A percentile compares a stretch with the other conserved stretches of the same genome.
These are phyloP conservation scores for Clitarchus hookeri DNA, from an alignment of 2,888 invertebrate genomes.

Conservation along the genomic window DNA sequence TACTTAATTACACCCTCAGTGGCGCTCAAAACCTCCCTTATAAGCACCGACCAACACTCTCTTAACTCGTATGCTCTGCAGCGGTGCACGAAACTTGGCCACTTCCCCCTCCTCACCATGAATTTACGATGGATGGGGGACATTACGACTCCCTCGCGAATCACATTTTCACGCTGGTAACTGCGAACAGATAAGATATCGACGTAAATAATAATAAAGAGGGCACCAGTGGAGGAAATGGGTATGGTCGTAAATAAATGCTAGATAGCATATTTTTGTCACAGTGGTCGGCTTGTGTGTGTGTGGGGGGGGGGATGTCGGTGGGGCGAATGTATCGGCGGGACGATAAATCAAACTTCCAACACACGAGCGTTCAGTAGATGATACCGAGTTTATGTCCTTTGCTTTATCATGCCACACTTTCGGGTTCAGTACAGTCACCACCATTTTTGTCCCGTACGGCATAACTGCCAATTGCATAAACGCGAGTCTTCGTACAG, in stretches of 20 bases:
- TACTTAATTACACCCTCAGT: no score
- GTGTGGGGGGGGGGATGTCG: not conserved
- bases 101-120: not conserved
- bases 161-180: not conserved
- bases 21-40: no score
- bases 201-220: not conserved
- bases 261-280: not conserved
- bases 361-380: not conserved
- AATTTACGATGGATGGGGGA: not conserved
- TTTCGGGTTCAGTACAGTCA: not conserved
- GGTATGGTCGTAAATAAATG: not conserved
- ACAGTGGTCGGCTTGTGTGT: not conserved
- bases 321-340: not conserved
- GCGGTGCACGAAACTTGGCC: no score
- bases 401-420: not conserved
- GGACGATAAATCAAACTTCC: not conserved
- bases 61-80: no score
- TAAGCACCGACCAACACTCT: no score
- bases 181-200: conserved; percentile 8
- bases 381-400: conserved; percentile 2
- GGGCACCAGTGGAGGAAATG: not conserved
- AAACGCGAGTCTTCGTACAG: not conserved
- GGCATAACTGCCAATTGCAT: not conserved
- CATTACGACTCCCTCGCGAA: not conserved
- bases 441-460: not conserved